These are phyloP conservation scores for Takifugu ocellatus DNA, from an alignment of 2,797 vertebrate species.

Conservation along the genomic window DNA sequence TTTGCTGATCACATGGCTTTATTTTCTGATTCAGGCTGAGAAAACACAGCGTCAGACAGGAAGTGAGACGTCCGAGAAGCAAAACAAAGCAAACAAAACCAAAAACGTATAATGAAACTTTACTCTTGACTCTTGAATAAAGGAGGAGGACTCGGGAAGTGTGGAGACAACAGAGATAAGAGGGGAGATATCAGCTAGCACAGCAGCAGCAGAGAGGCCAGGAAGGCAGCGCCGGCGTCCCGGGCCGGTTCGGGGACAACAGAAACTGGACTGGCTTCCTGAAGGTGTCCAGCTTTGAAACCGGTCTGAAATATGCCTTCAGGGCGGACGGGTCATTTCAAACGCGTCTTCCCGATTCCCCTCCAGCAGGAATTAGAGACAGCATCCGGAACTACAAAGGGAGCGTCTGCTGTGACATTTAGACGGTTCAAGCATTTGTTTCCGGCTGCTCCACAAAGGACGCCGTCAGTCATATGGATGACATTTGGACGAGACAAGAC, in stretches of 20 bases:
- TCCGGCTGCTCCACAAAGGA: not conserved
- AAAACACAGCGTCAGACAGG: not conserved
- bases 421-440: not conserved
- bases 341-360: not conserved
- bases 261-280: constrained; percentile 14
- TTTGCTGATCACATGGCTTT: too few relatives aligned
- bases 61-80: not conserved
- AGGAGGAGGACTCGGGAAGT: too few relatives aligned
- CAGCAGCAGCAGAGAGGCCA: not conserved
- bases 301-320: not conserved
- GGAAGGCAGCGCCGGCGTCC: not conserved
- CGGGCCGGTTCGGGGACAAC: not conserved
- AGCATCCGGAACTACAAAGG: not conserved
- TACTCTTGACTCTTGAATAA: too few relatives aligned
- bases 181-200: not conserved
- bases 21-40: too few relatives aligned
- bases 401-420: not conserved
- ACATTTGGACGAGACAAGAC: too few relatives aligned
- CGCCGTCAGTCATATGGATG: not conserved
- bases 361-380: not conserved
- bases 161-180: not conserved
- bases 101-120: not conserved
- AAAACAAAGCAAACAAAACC: not conserved
- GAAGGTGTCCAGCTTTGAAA: not conserved
- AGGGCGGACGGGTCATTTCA: not conserved